A percentile compares a stretch with the other conserved stretches of the same genome.
These are phyloP conservation scores for Himalopsyche tibetana DNA, from an alignment of 2,888 invertebrate genomes.

Conservation along the genomic window DNA sequence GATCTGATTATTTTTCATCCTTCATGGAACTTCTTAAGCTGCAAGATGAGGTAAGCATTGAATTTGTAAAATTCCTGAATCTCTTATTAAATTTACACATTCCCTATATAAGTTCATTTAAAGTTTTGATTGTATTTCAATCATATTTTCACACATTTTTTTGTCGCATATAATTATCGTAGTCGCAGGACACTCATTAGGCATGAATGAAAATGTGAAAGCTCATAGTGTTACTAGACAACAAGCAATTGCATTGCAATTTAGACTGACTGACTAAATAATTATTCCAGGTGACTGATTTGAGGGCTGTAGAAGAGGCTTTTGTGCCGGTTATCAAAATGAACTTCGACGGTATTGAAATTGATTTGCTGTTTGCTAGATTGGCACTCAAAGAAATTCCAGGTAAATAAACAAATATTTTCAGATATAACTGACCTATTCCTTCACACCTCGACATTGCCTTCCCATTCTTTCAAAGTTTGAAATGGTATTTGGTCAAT, in stretches of 20 bases:
- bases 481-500: no score
- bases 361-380: constrained; percentile 98
- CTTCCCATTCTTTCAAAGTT: background rate
- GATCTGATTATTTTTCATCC: constrained; percentile 95
- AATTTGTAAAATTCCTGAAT: no score
- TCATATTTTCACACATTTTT: background rate
- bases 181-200: no score
- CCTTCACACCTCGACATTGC: no score
- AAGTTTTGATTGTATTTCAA: no score
- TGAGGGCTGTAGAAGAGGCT: constrained; percentile 94
- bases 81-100: no score
- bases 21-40: constrained; percentile 94
- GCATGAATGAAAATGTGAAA: no score
- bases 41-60: constrained; percentile 83
- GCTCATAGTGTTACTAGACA: no score
- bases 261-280: constrained; percentile 44
- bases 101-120: no score
- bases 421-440: background rate
- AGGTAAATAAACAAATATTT: constrained; percentile 74
- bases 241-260: background rate
- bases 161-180: background rate
- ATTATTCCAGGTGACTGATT: constrained; percentile 76
- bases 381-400: constrained; percentile 97
- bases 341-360: constrained; percentile 98
- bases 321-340: constrained; percentile 99